Percentiles rank a stretch among this genome's conserved stretches.
These are phyloP conservation scores for Lycodopsis pacificus DNA, from an alignment of 2,797 vertebrate species.

Conservation along the genomic window DNA sequence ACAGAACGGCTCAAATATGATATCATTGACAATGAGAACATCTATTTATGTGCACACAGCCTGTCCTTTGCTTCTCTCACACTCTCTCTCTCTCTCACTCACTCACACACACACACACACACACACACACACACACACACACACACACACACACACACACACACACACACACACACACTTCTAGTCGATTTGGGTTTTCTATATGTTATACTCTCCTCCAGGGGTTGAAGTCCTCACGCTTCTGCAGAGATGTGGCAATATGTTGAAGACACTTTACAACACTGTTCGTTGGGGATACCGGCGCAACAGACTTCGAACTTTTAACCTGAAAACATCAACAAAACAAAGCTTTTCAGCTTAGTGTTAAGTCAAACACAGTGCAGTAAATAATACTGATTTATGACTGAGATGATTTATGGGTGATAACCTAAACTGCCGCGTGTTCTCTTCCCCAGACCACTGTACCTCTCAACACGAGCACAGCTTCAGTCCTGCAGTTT, in stretches of 20 bases:
- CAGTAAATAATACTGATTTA: background rate
- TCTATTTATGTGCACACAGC: background rate
- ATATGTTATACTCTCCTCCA: background rate
- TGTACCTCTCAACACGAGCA: constrained; percentile 93
- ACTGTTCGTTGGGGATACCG: background rate
- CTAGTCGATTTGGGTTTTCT: background rate
- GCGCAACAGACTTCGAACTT: background rate
- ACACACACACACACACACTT: background rate
- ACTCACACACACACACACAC: background rate
- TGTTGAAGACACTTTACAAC: background rate
- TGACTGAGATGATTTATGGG: background rate
- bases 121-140: background rate
- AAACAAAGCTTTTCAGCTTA: background rate
- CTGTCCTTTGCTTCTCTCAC: background rate
- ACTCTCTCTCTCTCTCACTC: background rate
- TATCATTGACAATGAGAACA: constrained; percentile 12
- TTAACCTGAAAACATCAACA: background rate
- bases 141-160: background rate
- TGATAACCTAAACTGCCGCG: constrained; percentile 22
- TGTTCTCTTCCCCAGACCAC: constrained; percentile 84
- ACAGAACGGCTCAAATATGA: constrained; percentile 30
- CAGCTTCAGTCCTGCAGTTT: constrained; percentile 96
- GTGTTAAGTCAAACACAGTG: background rate
- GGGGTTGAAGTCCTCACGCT: background rate
- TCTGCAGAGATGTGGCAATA: background rate